Evolutionary conservation across 2,113 vertebrate genomes (phyloP).

Genomic region (Gorilla gorilla): DNA sequence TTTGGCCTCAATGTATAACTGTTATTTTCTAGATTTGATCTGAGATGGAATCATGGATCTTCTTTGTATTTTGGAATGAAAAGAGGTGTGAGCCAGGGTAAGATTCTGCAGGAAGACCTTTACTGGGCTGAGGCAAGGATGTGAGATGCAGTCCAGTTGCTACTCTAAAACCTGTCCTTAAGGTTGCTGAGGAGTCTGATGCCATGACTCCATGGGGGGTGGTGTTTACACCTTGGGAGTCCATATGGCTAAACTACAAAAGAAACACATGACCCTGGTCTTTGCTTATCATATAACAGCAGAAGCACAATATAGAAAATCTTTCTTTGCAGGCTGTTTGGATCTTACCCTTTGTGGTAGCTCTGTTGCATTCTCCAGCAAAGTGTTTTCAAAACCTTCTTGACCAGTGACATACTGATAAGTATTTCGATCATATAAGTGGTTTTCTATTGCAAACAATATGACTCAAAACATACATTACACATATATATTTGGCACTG

Average conservation of each 20-base stretch:
- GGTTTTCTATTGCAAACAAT: background rate
- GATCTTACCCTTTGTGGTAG: background rate
- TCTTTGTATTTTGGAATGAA: background rate
- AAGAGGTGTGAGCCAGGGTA: background rate
- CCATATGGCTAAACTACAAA: background rate
- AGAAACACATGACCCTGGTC: background rate
- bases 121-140: background rate
- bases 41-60: background rate
- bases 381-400: background rate
- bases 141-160: background rate
- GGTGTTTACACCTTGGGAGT: too few species aligned
- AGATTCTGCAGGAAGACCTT: background rate
- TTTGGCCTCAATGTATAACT: background rate
- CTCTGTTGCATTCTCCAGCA: background rate
- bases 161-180: background rate
- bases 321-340: background rate
- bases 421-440: background rate
- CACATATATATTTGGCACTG: background rate
- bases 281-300: background rate
- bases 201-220: background rate
- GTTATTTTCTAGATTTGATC: background rate
- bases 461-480: background rate
- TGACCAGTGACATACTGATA: background rate
- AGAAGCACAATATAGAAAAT: fast-evolving
- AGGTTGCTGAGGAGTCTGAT: background rate